phyloP scores from a whole-genome alignment of 2,113 vertebrate genomes.

The Garra rufa region DNA sequence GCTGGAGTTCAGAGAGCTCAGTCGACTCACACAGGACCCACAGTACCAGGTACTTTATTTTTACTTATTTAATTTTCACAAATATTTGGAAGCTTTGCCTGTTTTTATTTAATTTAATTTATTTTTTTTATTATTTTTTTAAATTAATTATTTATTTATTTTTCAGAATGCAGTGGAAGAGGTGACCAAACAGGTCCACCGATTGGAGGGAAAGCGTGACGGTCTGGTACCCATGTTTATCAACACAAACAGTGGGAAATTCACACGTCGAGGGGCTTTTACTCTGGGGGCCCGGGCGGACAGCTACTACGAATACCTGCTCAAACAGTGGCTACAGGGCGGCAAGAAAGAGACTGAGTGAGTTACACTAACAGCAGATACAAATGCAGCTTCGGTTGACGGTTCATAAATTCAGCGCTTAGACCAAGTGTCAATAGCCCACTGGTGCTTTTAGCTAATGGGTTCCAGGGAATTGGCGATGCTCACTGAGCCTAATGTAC shows the following conservation, averaged over 20 bases:
- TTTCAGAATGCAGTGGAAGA: constrained; percentile 86
- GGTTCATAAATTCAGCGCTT: constrained; percentile 5
- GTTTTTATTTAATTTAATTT: neutral
- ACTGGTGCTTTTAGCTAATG: constrained; percentile 34
- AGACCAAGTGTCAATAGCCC: constrained; percentile 6
- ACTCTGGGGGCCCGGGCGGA: constrained; percentile 94
- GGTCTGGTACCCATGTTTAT: constrained; percentile 99
- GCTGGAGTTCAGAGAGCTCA: constrained; percentile 94
- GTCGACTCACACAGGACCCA: constrained; percentile 84
- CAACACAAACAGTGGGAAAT: constrained; percentile 93
- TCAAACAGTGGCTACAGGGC: constrained; percentile 98
- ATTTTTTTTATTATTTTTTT: too few species aligned
- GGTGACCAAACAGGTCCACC: constrained; percentile 86
- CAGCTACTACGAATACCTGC: constrained; percentile 98
- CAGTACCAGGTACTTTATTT: constrained; percentile 82
- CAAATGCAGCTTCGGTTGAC: neutral
- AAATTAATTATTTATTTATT: too few species aligned
- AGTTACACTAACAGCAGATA: constrained; percentile 64
- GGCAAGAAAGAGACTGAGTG: constrained; percentile 89
- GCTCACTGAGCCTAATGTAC: constrained; percentile 28
- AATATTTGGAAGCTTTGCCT: neutral
- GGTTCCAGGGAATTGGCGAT: neutral
- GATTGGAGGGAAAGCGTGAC: constrained; percentile 89
- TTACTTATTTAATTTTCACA: neutral
- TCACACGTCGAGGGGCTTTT: constrained; percentile 90